Evolutionary conservation across 2,888 invertebrate genomes (phyloP), one percentile per base, ranked within the genome.

Genomic region (Phlogophora meticulosa): DNA sequence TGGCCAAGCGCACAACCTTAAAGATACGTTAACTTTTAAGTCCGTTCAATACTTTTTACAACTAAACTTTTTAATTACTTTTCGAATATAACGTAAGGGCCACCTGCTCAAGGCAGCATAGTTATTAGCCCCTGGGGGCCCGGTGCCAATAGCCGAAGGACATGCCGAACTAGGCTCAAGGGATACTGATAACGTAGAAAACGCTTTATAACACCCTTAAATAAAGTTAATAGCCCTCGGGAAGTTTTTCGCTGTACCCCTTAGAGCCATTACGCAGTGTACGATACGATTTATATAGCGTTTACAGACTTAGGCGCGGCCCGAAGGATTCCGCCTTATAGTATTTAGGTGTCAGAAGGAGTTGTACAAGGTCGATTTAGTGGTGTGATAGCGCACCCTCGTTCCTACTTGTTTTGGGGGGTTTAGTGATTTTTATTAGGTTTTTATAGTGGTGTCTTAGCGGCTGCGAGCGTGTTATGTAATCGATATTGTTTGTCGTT

Each of bases 191-290:
- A 94, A 92, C 93, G 92, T 90, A 91, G 90, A 91, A 93, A 94
- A 91, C 92, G 92, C 87, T 94, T 94, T 94, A 94, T 93, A 94
- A 92, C 93, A 90, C 90, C 89, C 94, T 94, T 94, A 94, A 94
- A 94, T 94, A 94, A 94, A 92, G 90, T 94, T 94, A 93, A 94
- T 94, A 92, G 94, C 93, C 86, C 89, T 88, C 88, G 82, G 88
- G 90, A 93, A 94, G 92, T 94, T 94, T 94, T 94, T 93, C 93
- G 90, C 87, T 90, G 91, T 91, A 90, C 92, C 94, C 93, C 91
- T 89, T 89, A 90, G 89, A 88, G 91, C 93, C 91, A 93, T 94
- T 94, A 94, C 90, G 89, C 84, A 90, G 90, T 89, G 91, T 91
- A 91, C 90, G 90, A 89, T 88, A 90, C 92, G 94, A 94, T 94